These are phyloP conservation scores for Tenthredo scrophulariae DNA, from an alignment of 2,888 invertebrate genomes.

Conservation along the genomic window DNA sequence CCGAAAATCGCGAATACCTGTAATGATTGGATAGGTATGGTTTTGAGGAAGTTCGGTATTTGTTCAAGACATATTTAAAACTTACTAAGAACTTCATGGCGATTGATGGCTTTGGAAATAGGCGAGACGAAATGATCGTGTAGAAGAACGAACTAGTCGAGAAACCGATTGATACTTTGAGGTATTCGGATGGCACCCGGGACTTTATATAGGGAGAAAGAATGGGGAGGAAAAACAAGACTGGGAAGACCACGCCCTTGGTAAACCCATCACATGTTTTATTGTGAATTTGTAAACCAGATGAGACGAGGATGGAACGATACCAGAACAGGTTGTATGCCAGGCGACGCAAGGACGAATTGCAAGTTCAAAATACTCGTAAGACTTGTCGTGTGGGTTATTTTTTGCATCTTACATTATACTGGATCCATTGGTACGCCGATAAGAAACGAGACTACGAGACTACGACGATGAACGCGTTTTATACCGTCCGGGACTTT, in stretches of 20 bases:
- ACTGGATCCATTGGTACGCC: background rate
- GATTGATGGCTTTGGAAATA: slow-evolving; percentile 51
- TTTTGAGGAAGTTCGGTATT: background rate
- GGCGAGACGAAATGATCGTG: background rate
- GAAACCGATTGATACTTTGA: slow-evolving; percentile 37
- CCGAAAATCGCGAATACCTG: slow-evolving; percentile 61
- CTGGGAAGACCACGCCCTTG: slow-evolving; percentile 61
- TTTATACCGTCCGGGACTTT: background rate
- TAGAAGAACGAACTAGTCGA: slow-evolving; percentile 13
- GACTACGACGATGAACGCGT: background rate
- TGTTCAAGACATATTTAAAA: background rate
- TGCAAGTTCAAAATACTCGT: slow-evolving; percentile 56
- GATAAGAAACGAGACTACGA: background rate
- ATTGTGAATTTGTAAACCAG: slow-evolving; percentile 55
- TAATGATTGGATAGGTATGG: slow-evolving; percentile 1
- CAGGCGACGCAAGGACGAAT: slow-evolving; percentile 54
- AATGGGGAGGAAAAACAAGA: slow-evolving; percentile 60
- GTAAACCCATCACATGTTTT: slow-evolving; percentile 54
- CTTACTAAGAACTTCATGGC: slow-evolving; percentile 63
- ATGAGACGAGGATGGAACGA: slow-evolving; percentile 54
- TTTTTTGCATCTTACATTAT: background rate
- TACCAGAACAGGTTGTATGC: slow-evolving; percentile 58
- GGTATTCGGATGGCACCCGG: slow-evolving; percentile 52
- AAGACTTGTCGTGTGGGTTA: slow-evolving; percentile 30
- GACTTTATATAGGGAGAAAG: slow-evolving; percentile 65